phyloP scores from a whole-genome alignment of 1,140 invertebrate genomes.

The Adoxophyes honmai region DNA sequence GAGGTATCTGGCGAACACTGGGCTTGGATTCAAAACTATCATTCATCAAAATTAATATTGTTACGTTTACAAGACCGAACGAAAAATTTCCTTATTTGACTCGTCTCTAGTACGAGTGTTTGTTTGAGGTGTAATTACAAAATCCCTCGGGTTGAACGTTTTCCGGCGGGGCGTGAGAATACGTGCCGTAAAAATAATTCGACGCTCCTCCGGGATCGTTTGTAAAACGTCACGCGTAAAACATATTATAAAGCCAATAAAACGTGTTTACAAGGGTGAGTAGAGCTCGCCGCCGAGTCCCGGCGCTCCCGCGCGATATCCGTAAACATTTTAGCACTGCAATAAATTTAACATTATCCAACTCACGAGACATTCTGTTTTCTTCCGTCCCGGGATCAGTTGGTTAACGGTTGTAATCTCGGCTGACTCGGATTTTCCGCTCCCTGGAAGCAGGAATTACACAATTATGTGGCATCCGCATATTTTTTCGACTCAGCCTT shows the following conservation, averaged over 20 bases:
- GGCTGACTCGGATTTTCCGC: conserved; percentile 56
- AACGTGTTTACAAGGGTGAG: conserved; percentile 77
- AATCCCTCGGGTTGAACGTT: conserved; percentile 64
- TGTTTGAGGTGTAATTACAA: conserved; percentile 65
- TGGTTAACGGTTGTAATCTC: conserved; percentile 70
- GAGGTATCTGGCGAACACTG: conserved; percentile 11
- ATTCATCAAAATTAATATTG: not conserved
- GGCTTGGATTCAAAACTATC: conserved; percentile 6
- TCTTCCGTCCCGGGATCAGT: conserved; percentile 69
- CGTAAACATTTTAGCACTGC: conserved; percentile 75
- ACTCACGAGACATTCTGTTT: conserved; percentile 73
- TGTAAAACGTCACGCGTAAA: conserved; percentile 77
- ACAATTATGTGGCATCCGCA: conserved; percentile 45
- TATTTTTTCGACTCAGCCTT: conserved; percentile 36
- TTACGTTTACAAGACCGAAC: too few species aligned
- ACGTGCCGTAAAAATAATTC: conserved; percentile 76
- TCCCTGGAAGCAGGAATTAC: conserved; percentile 51
- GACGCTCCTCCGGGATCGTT: conserved; percentile 71
- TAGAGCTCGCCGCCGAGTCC: conserved; percentile 48
- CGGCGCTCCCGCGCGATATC: conserved; percentile 59
- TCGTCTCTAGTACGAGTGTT: conserved; percentile 46
- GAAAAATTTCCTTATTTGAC: not conserved
- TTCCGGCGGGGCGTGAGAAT: conserved; percentile 48
- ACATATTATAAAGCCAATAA: conserved; percentile 78
- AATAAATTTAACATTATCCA: conserved; percentile 76